Evolutionary conservation across 2,888 invertebrate species (phyloP).

Genomic region (Saturnia pavonia): DNA sequence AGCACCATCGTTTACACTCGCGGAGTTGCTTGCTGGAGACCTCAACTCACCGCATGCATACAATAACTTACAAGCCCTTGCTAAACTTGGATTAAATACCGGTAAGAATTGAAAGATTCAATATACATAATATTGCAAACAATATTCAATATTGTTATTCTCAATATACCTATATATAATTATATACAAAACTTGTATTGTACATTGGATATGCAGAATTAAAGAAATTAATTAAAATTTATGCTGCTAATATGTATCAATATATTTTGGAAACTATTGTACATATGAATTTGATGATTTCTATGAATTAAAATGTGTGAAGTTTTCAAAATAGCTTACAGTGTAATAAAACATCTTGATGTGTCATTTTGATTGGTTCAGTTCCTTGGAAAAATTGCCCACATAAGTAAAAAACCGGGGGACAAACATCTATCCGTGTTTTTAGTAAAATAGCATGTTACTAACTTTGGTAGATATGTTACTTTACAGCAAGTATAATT

Average conservation of each 20-base stretch:
- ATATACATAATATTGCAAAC: not conserved
- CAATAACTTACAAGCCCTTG: constrained; percentile 94
- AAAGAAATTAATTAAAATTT: too few species aligned
- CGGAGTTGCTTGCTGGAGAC: constrained; percentile 89
- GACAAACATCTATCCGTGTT: not conserved
- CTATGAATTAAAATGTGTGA: too few species aligned
- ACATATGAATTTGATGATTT: too few species aligned
- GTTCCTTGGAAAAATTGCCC: not conserved
- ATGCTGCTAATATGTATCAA: too few species aligned
- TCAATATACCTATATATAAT: too few species aligned
- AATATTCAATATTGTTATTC: too few species aligned
- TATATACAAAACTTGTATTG: too few species aligned
- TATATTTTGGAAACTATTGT: too few species aligned
- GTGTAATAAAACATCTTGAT: too few species aligned
- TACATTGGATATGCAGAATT: not conserved
- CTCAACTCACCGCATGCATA: constrained; percentile 88
- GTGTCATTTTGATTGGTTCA: too few species aligned
- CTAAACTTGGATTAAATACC: constrained; percentile 89
- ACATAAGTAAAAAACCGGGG: not conserved
- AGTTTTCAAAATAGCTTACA: too few species aligned
- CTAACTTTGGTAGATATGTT: not conserved
- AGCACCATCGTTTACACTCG: constrained; percentile 87
- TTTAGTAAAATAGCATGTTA: not conserved
- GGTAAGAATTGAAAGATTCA: constrained; percentile 67
- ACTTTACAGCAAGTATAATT: too few species aligned